Evolutionary conservation across 2,113 vertebrate genomes (phyloP).

Genomic region (Eudyptes chrysolophus): DNA sequence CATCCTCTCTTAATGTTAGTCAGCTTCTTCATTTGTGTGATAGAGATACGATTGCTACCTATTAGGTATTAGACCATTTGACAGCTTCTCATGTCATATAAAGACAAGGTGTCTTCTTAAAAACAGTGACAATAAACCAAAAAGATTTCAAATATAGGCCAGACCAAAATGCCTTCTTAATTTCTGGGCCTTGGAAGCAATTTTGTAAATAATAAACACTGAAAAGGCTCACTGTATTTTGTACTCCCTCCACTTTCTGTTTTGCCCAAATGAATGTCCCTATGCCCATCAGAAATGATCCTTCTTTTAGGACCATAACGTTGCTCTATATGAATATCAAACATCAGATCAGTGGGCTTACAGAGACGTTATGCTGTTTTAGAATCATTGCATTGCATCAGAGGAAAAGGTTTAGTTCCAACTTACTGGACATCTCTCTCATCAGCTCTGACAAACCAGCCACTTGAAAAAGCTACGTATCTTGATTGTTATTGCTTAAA

Average conservation of each 20-base stretch:
- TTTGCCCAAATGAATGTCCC: neutral
- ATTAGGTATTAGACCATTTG: neutral
- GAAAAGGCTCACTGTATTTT: neutral
- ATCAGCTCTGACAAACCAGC: neutral
- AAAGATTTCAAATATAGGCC: neutral
- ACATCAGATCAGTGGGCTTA: neutral
- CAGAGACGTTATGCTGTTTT: neutral
- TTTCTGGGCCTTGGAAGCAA: neutral
- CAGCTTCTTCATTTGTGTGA: neutral
- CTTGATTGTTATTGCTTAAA: conserved; percentile 13
- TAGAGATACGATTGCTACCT: neutral
- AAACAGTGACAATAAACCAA: neutral
- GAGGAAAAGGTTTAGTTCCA: neutral
- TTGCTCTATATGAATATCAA: neutral
- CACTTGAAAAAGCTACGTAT: neutral
- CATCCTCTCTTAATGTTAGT: neutral
- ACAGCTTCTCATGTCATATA: neutral
- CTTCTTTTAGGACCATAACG: neutral
- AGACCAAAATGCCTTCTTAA: neutral
- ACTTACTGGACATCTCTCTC: neutral
- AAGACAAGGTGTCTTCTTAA: neutral
- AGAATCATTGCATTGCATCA: neutral
- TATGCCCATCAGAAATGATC: neutral
- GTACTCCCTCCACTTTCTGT: neutral
- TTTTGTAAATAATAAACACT: neutral